Evolutionary conservation across 2,797 vertebrate species (phyloP), one percentile per base, ranked within the genome.

Genomic region (Leucoraja ocellata): DNA sequence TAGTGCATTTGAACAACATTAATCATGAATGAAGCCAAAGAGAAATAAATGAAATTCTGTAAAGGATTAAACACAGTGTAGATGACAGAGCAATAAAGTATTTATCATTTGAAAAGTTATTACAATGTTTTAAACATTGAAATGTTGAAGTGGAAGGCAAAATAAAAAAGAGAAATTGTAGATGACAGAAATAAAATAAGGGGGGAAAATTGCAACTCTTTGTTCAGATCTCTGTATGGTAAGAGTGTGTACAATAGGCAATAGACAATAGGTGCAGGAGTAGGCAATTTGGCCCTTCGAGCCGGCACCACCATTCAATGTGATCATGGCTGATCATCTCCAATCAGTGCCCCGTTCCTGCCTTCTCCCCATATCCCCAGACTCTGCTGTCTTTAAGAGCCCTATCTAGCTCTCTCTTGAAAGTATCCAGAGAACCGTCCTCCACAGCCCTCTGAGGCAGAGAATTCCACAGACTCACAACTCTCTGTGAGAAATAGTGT

Each of bases 11-110:
- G 16, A 54, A 68, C 21, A 14, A 16, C 14, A 18, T 88, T 88
- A 88, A 88, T 88, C 63, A 36, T 88, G 84, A 88, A 68, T 36
- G n/a, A 88, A 88, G 63, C 13, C 63, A 88, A 21, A 36, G n/a
- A 68, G n/a, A 88, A 65, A 36, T 11, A 61, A n/a, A 84, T 84
- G 23, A 11, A 63, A 32, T 0, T 13, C 58, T 7, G 4, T 63
- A 61, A 86, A 21, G 63, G 3, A 88, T 88, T 65, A 88, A 88
- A 88, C 28, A 9, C 61, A 13, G 54, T 84, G 61, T 0, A 8
- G n/a, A 36, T 68, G 61, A 88, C 7, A 63, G n/a, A 65, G 21
- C 63, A 68, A 36, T 68, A 68, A 65, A 36, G 68, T 86, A 86
- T 16, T 74, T 74, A 74, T 74, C 21, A 25, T 21, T 54, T 86